Conservation (phyloP, 2,888 invertebrate genomes). For the Melinaea marsaeus region DNA sequence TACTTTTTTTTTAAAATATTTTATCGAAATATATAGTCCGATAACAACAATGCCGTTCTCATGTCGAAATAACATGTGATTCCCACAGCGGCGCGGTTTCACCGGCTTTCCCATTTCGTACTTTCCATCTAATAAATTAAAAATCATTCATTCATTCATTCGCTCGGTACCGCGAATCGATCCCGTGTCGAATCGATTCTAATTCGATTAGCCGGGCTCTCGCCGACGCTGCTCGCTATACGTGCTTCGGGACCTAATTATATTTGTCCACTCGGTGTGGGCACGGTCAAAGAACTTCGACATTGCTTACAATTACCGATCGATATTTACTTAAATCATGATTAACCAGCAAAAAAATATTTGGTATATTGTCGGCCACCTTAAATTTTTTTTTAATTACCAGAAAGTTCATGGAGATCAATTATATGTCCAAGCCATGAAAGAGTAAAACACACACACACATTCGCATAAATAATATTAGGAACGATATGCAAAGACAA, state of each 20-base stretch:
- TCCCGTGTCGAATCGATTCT: constrained; percentile 56
- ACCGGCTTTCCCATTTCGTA: constrained; percentile 28
- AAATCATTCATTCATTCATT: neutral
- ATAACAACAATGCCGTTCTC: constrained; percentile 21
- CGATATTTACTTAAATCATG: no score
- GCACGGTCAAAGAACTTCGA: constrained; percentile 16
- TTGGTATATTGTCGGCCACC: no score
- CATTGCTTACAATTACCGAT: neutral
- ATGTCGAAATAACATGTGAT: constrained; percentile 21
- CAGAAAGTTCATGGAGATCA: no score
- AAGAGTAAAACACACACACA: no score
- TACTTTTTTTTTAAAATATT: no score
- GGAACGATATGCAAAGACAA: no score
- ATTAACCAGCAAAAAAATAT: no score
- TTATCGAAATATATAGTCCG: constrained; percentile 15
- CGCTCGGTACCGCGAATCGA: constrained; percentile 29
- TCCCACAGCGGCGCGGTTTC: constrained; percentile 29
- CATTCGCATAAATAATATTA: no score
- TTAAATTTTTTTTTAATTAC: no score
- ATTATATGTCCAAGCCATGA: no score
- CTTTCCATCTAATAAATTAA: constrained; percentile 18
- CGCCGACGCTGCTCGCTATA: constrained; percentile 31
- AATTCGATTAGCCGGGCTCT: constrained; percentile 48
- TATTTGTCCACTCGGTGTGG: constrained; percentile 4
- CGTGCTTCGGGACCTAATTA: constrained; percentile 24